Evolutionary conservation across 2,888 invertebrate species (phyloP), one percentile per base, ranked within the genome.

Genomic region (Sinotaia quadrata): DNA sequence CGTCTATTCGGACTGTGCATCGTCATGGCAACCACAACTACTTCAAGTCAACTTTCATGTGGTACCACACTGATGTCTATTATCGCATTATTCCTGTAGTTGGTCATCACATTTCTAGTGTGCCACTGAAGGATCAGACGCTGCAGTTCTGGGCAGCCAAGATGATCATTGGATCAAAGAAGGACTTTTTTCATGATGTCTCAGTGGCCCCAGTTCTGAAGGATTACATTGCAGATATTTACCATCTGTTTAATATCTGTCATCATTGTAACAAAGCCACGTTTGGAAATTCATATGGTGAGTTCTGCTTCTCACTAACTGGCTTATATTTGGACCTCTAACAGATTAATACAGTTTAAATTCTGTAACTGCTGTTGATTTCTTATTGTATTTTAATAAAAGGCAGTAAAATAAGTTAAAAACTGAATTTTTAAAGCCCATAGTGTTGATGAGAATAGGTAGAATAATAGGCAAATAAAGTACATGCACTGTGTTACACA

Each of bases 1-100:
- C 84, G 4, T 85, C 85, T 59, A 80, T 90, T 21, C 81, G 85
- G 63, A 89, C 88, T 33, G 89, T 90, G n/a, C 88, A 89, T 82
- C 85, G 90, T 36, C 89, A 89, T 81, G 89, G 89, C 49, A 90
- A 89, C 80, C 89, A 89, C 78, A 89, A 89, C 76, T 89, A 89
- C 75, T 89, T 89, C 78, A 89, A 89, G 75, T 88, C 89, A 10
- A 89, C 89, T 2, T 89, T 89, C 73, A 89, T 89, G 88, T 89
- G 89, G 89, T 89, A 89, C 73, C 89, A 89, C 72, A 88, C 89
- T 3, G 89, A 89, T 74, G 86, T 89, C 8, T 87, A 89, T 72
- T 87, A 87, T 65, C 81, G 89, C 65, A 88, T 88, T 56, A 84
- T 88, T 33, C 81, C 81, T 4, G 78, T 81, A n/a, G 69, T 73